Evolutionary conservation across 2,113 vertebrate species (phyloP).

Genomic region (Limanda limanda): DNA sequence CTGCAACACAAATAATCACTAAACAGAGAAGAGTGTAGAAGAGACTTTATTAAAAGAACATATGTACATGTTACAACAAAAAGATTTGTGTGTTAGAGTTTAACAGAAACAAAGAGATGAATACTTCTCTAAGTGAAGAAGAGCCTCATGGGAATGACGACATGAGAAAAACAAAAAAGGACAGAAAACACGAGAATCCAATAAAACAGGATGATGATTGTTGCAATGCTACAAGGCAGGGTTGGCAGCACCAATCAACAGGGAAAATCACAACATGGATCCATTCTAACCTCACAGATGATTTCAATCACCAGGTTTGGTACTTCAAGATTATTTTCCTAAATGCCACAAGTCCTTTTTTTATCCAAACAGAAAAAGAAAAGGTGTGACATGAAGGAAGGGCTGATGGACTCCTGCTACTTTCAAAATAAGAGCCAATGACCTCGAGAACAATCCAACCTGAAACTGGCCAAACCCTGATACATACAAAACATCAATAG

Average conservation of each 20-base stretch:
- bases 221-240: constrained; percentile 95
- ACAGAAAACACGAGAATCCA: constrained; percentile 60
- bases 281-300: constrained; percentile 25
- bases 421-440: constrained; percentile 48
- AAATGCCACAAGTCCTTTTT: constrained; percentile 27
- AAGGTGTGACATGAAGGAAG: not conserved
- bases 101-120: constrained; percentile 51
- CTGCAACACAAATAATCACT: not conserved
- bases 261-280: constrained; percentile 59
- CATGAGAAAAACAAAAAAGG: constrained; percentile 1
- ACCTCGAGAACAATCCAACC: constrained; percentile 33
- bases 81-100: constrained; percentile 37
- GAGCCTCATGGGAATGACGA: constrained; percentile 22
- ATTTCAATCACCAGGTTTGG: constrained; percentile 18
- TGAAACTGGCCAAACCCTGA: constrained; percentile 64
- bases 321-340: constrained; percentile 21
- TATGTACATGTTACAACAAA: constrained; percentile 72
- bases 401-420: constrained; percentile 29
- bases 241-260: constrained; percentile 73
- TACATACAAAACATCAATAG: constrained; percentile 87
- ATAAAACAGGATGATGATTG: constrained; percentile 89
- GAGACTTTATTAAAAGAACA: constrained; percentile 81
- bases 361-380: not conserved
- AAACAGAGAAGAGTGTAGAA: not conserved
- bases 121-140: constrained; percentile 27